phyloP scores from a whole-genome alignment of 2,888 invertebrate genomes.

The Machimus atricapillus region DNA sequence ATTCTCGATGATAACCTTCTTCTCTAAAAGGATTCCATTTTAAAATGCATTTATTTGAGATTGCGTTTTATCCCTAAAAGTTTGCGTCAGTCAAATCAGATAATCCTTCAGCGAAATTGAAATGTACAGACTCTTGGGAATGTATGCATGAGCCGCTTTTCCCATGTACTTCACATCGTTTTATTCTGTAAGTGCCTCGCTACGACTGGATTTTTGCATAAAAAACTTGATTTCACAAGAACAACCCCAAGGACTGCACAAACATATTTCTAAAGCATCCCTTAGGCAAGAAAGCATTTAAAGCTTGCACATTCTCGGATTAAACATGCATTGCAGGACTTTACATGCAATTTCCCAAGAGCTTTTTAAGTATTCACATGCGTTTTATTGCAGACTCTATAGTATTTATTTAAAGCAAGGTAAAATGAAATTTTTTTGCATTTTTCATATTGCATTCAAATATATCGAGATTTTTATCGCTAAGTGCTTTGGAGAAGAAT shows the following conservation, averaged over 20 bases:
- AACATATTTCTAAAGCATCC: neutral
- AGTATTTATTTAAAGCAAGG: neutral
- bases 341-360: neutral
- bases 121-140: neutral
- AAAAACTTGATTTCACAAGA: neutral
- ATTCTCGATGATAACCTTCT: neutral
- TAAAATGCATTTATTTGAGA: neutral
- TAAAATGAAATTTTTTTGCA: neutral
- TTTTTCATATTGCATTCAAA: neutral
- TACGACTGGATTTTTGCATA: neutral
- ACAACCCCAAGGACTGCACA: neutral
- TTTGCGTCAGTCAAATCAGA: neutral
- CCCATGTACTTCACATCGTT: neutral
- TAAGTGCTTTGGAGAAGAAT: neutral
- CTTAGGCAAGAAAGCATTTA: neutral
- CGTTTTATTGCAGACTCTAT: neutral
- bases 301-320: neutral
- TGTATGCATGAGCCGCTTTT: neutral
- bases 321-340: neutral
- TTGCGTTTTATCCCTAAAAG: neutral
- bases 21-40: neutral
- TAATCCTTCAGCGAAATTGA: neutral
- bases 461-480: neutral
- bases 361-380: neutral
- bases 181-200: neutral